phyloP scores from a whole-genome alignment of 2,797 vertebrate species.

The Ispidina lecontei region DNA sequence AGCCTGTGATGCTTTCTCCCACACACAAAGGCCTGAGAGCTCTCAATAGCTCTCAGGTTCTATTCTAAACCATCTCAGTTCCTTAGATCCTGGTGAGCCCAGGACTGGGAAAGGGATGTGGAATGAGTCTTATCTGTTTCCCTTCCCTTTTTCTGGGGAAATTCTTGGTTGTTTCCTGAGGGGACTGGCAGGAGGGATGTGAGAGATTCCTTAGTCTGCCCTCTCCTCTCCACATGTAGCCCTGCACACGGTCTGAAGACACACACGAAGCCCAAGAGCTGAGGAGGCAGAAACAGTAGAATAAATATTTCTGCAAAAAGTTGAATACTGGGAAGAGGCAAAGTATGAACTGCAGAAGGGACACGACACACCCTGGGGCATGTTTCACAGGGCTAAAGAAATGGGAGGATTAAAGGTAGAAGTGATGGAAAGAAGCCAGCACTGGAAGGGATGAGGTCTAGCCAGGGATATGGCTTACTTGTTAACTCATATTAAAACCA shows the following conservation, averaged over 20 bases:
- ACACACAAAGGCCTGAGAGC: neutral
- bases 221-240: accelerated
- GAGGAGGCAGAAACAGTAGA: neutral
- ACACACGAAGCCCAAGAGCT: neutral
- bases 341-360: neutral
- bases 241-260: neutral
- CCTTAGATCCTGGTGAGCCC: neutral
- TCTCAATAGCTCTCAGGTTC: neutral
- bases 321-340: neutral
- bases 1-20: neutral
- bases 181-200: neutral
- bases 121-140: neutral
- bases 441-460: neutral
- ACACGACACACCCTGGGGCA: neutral
- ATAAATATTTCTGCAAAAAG: neutral
- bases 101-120: neutral
- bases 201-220: neutral
- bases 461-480: neutral
- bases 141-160: neutral
- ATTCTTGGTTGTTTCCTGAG: neutral
- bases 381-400: neutral
- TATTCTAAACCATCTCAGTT: neutral
- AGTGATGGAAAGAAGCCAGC: neutral
- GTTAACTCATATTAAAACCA: neutral
- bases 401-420: neutral